A percentile compares a stretch with the other conserved stretches of the same genome.
Evolutionary conservation across 2,888 invertebrate genomes (phyloP).

Genomic region (Philopedon plagiatum): DNA sequence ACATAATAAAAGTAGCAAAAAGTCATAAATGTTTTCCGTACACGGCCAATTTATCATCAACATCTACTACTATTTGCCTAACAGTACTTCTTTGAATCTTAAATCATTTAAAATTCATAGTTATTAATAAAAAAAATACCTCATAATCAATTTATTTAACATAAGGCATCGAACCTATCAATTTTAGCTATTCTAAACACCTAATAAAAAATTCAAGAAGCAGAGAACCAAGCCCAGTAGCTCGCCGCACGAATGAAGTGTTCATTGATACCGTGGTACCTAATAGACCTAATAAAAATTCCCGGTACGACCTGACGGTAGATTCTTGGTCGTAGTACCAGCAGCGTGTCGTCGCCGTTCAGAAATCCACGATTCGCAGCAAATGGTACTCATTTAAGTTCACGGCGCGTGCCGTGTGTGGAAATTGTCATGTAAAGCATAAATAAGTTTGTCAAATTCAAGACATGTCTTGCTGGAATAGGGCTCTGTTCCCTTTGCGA

Average conservation of each 20-base stretch:
- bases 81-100: neutral
- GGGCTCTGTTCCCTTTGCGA: too few relatives aligned
- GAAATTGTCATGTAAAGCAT: too few relatives aligned
- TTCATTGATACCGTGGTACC: conserved; percentile 41
- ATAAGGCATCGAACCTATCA: conserved; percentile 7
- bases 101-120: conserved; percentile 10
- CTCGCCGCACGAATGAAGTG: conserved; percentile 35
- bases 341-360: neutral
- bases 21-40: neutral
- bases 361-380: conserved; percentile 42
- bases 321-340: conserved; percentile 36
- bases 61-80: neutral
- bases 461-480: too few relatives aligned
- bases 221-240: conserved; percentile 41
- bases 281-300: conserved; percentile 45
- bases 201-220: conserved; percentile 36
- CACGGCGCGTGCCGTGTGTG: conserved; percentile 30
- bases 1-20: neutral
- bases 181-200: conserved; percentile 13
- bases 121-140: conserved; percentile 7
- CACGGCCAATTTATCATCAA: conserved; percentile 2
- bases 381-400: conserved; percentile 39
- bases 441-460: too few relatives aligned
- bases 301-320: conserved; percentile 28
- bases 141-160: neutral